Conservation (phyloP, 2,113 vertebrate species). For the Tragelaphus scriptus region DNA sequence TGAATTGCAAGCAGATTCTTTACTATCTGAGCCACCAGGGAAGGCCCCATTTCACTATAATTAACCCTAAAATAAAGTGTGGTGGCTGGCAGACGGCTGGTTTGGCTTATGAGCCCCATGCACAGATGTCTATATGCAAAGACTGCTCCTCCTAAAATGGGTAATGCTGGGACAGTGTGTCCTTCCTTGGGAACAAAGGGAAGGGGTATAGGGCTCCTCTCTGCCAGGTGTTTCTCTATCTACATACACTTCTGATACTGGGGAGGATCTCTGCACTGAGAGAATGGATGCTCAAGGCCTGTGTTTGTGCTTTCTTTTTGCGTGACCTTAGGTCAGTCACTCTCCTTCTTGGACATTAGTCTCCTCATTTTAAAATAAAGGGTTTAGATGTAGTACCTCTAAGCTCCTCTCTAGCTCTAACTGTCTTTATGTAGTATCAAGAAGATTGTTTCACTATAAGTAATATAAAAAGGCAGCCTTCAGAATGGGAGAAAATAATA, state of each 20-base stretch:
- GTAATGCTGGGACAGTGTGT: background rate
- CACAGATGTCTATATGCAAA: background rate
- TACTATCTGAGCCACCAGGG: background rate
- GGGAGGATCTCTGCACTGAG: background rate
- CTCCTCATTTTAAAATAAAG: slow-evolving; percentile 31
- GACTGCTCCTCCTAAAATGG: background rate
- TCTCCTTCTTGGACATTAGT: background rate
- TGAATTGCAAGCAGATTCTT: background rate
- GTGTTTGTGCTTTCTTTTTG: background rate
- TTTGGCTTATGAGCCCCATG: background rate
- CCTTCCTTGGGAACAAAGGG: background rate
- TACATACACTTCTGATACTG: background rate
- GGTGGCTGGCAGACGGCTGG: background rate
- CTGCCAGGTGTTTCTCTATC: background rate
- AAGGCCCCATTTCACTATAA: background rate
- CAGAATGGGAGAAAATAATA: background rate
- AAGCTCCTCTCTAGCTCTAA: background rate
- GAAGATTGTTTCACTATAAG: background rate
- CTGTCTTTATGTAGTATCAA: background rate
- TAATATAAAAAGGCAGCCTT: background rate
- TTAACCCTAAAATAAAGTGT: background rate
- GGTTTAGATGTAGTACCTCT: background rate
- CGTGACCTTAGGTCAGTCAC: background rate
- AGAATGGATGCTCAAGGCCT: background rate
- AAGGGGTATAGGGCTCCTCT: background rate